phyloP scores from a whole-genome alignment of 2,113 vertebrate species.

The Gambusia holbrooki region DNA sequence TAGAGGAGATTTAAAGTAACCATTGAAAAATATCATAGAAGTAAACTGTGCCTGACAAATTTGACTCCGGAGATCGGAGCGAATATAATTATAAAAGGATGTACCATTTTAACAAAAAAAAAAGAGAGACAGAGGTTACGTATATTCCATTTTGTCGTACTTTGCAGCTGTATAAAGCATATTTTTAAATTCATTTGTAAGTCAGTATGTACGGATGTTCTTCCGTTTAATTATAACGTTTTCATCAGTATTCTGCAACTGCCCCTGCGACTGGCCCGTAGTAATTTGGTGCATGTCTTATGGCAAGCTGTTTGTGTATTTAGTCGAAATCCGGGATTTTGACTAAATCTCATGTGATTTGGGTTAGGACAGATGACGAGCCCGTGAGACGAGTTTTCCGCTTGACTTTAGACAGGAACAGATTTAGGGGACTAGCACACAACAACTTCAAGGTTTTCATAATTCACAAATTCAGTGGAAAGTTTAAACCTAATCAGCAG shows the following conservation, averaged over 20 bases:
- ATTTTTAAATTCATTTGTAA: background rate
- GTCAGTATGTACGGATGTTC: no score
- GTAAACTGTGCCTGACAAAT: constrained; percentile 12
- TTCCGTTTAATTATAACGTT: background rate
- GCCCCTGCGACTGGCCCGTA: no score
- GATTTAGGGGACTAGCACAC: background rate
- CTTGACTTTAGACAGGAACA: background rate
- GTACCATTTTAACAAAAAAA: constrained; percentile 38
- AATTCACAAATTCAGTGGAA: no score
- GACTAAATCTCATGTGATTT: no score
- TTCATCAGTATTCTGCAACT: background rate
- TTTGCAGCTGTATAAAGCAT: rapidly evolving
- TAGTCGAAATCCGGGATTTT: no score
- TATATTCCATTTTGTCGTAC: background rate
- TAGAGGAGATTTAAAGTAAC: background rate
- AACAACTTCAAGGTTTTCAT: no score
- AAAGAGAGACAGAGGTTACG: background rate
- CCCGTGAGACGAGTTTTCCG: no score
- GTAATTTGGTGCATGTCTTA: no score
- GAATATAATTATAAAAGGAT: rapidly evolving
- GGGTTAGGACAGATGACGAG: no score
- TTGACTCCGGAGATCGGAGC: rapidly evolving
- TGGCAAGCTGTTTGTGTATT: no score
- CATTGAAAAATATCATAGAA: rapidly evolving
- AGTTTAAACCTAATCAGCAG: no score